Percentiles rank a stretch among this genome's conserved stretches.
phyloP scores from a whole-genome alignment of 2,797 vertebrate genomes.

The Siniperca obscura region DNA sequence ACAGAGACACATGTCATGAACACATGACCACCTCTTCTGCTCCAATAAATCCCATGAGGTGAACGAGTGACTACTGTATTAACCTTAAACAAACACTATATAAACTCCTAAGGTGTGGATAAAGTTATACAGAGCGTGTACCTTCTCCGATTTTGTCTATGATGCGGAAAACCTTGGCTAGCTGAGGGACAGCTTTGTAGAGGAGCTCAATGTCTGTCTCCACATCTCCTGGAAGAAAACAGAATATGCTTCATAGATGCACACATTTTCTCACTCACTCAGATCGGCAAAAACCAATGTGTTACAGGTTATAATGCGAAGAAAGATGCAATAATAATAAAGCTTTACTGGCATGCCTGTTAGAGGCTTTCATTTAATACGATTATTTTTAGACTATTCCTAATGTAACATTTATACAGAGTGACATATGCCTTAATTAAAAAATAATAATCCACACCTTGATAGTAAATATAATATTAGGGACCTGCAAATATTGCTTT shows the following conservation, averaged over 20 bases:
- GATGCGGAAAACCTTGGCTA: conserved; percentile 90
- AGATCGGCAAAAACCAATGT: not conserved
- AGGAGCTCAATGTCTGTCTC: conserved; percentile 91
- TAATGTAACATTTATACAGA: not conserved
- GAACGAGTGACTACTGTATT: not conserved
- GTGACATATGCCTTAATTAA: not conserved
- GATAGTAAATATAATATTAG: not conserved
- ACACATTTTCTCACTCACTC: not conserved
- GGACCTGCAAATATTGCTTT: not conserved
- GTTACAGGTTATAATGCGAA: not conserved
- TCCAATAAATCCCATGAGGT: not conserved
- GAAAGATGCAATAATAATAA: not conserved
- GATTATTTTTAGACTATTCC: not conserved
- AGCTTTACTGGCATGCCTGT: not conserved
- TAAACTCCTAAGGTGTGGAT: not conserved
- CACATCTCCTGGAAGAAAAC: conserved; percentile 81
- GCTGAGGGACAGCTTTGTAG: conserved; percentile 93
- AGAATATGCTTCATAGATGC: not conserved
- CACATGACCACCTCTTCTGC: not conserved
- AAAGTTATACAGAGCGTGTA: conserved; percentile 56
- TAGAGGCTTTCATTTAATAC: not conserved
- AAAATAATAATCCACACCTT: not conserved
- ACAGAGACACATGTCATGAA: conserved; percentile 14
- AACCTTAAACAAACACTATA: not conserved
- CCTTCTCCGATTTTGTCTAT: conserved; percentile 97